These are phyloP conservation scores for Pogoniulus pusillus DNA, from an alignment of 2,797 vertebrate genomes.

Conservation along the genomic window DNA sequence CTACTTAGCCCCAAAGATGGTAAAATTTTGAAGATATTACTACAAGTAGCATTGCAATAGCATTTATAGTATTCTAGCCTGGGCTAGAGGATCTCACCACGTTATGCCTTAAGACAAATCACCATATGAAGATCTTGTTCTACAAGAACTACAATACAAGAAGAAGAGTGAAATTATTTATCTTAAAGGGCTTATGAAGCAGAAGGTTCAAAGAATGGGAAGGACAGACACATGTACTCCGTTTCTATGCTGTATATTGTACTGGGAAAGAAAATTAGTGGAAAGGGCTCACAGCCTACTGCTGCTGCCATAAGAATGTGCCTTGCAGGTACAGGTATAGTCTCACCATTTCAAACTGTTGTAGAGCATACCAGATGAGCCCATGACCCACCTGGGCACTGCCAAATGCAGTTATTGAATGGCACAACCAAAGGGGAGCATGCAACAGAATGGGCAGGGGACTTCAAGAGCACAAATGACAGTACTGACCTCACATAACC, in stretches of 20 bases:
- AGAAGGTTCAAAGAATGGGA: background rate
- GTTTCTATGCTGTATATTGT: background rate
- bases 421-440: background rate
- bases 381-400: background rate
- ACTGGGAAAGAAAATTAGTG: background rate
- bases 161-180: background rate
- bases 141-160: background rate
- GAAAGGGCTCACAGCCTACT: background rate
- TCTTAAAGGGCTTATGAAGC: background rate
- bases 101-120: background rate
- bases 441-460: background rate
- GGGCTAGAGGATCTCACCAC: background rate
- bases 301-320: fast-evolving
- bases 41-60: background rate
- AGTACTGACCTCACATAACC: background rate
- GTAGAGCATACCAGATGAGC: background rate
- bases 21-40: background rate
- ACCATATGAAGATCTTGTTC: background rate
- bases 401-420: background rate
- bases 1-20: background rate
- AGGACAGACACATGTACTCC: background rate
- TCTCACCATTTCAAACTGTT: background rate
- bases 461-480: background rate
- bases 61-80: background rate
- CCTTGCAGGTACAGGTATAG: background rate